Base-by-base conservation (phyloP, 1,140 invertebrate species). In the Drosophila kepulauana region DNA sequence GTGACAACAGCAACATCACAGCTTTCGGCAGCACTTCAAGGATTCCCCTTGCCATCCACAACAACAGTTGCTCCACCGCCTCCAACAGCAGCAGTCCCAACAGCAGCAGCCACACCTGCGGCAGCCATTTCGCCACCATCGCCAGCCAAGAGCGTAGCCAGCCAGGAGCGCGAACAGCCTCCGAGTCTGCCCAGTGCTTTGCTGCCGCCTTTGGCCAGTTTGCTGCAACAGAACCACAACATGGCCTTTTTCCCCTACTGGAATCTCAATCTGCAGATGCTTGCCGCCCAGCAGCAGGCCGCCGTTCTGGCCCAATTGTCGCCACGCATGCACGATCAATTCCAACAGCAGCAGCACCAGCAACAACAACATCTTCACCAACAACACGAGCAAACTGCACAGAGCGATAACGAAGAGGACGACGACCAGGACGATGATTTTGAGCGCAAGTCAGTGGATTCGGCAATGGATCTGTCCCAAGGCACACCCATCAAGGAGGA, bases 241-340 rank as follows among this genome's bases (percentile, higher is more conserved):
- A 91, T 91, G 87, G 81, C 92, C 63, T 92, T 92, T 69, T 91
- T 92, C 54, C 91, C 92, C 43, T 92, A 92, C 64, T 92, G 91
- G 91, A 92, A 92, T 61, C 80, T 93, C 48, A 93, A 93, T 71
- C 65, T 93, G 6, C 92, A 93, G 79, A 92, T 93, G 92, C 71
- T 93, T 25, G 92, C 91, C n/a, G 92, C 91, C 10, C 92, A 93
- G 75, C 92, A 92, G 48, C 92, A 93, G 67, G 86, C 89, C 8
- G 88, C 84, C 1, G 91, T 91, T 0, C 48, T 92, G 20, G 91
- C 91, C 0, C 91, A 92, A 28, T 45, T 92, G 45, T 91, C 91
- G 46, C 89, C 91, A 4, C 59, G 82, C 15, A 78, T 84, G 87
- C 78, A 91, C 7, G 91, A 92, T 48, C 78, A 81, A 16, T 41